phyloP scores from a whole-genome alignment of 2,113 vertebrate genomes.

The Pygoscelis antarcticus region DNA sequence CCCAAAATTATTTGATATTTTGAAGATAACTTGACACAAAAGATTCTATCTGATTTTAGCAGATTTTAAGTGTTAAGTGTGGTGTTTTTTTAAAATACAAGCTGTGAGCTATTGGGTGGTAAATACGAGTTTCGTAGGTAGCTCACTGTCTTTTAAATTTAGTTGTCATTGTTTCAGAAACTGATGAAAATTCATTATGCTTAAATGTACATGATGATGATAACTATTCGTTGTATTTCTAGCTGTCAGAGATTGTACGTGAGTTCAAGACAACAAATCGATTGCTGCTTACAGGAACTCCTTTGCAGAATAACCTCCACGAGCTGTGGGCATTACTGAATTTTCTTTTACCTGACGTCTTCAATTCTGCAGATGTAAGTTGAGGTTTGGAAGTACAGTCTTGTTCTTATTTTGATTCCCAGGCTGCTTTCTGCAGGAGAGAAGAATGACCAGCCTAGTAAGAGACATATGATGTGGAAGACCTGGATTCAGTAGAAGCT shows the following conservation, averaged over 20 bases:
- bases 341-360: constrained; percentile 89
- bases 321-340: constrained; percentile 91
- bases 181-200: background rate
- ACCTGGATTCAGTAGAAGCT: background rate
- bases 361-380: constrained; percentile 90
- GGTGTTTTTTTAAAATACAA: background rate
- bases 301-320: constrained; percentile 89
- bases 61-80: background rate
- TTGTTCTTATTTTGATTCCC: background rate
- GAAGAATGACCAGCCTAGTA: background rate
- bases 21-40: background rate
- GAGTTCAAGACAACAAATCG: constrained; percentile 92
- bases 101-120: background rate
- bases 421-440: background rate
- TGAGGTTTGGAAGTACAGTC: background rate
- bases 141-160: background rate
- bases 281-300: constrained; percentile 87
- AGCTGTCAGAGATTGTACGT: constrained; percentile 90
- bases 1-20: background rate
- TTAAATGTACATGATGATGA: background rate
- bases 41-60: background rate
- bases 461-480: background rate
- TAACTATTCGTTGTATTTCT: background rate
- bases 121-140: background rate
- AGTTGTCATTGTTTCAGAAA: background rate